Evolutionary conservation across 2,888 invertebrate genomes (phyloP).

Genomic region (Eupithecia inturbata): DNA sequence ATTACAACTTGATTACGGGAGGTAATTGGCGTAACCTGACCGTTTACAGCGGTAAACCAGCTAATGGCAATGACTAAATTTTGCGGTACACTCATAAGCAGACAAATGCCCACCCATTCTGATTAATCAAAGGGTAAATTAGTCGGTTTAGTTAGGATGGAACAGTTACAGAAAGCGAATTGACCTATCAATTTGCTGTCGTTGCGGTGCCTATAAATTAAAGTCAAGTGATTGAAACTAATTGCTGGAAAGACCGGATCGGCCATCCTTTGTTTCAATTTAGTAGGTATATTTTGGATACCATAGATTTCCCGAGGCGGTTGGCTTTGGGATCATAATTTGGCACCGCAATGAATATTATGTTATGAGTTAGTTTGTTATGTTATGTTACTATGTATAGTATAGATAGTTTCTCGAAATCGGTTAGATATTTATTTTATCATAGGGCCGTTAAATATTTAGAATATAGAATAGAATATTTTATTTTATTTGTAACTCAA

Average conservation of each 20-base stretch:
- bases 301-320: constrained; percentile 1
- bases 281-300: neutral
- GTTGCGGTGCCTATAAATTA: constrained; percentile 40
- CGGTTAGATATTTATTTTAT: no score
- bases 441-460: no score
- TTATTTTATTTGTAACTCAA: no score
- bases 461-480: no score
- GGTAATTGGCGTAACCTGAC: neutral
- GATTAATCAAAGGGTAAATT: constrained; percentile 44
- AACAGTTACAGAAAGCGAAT: constrained; percentile 32
- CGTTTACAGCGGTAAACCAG: neutral
- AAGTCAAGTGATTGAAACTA: constrained; percentile 41
- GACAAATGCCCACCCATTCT: constrained; percentile 39
- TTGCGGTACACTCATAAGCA: constrained; percentile 14
- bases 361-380: no score
- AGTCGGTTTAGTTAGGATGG: constrained; percentile 35
- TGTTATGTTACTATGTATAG: no score
- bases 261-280: constrained; percentile 25
- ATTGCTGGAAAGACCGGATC: constrained; percentile 30
- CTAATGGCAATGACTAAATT: neutral
- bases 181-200: constrained; percentile 42
- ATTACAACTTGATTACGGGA: constrained; percentile 1
- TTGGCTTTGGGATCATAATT: neutral
- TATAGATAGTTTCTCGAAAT: no score
- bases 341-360: neutral